Evolutionary conservation across 2,797 vertebrate genomes (phyloP), one percentile per base, ranked within the genome.

Genomic region (Dryobates pubescens): DNA sequence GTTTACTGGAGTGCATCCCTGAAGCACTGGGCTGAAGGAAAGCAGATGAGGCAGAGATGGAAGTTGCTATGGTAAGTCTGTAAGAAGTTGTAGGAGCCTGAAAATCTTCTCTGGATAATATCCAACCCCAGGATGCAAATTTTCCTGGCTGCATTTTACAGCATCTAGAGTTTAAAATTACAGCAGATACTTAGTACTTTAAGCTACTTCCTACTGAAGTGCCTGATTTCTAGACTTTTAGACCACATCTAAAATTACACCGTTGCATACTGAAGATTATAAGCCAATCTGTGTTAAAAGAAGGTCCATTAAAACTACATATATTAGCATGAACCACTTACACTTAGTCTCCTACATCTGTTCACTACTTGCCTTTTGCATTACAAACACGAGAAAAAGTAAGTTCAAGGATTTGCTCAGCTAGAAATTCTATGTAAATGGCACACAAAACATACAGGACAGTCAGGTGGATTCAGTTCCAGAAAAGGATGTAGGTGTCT

Each of bases 141-240:
- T 91, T 91, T 91, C 58, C 64, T 94, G 74, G 53, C 57, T 88
- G 49, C 47, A 70, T 54, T 84, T 86, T 90, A 59, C 53, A 86
- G 49, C 24, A 59, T 15, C 56, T 17, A 74, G 14, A 92, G 29
- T 75, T 59, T 88, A 93, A 94, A 92, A 94, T 89, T 88, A 65
- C 77, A 73, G 41, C 59, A 91, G 72, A 47, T 93, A 81, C 5
- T 13, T 79, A 81, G 47, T 67, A 47, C 53, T 83, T 74, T 77
- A 69, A 86, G 47, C 32, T 88, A 56, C 51, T 94, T 88, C 73
- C 41, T 81, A 56, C 76, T 72, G 3, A 3, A 67, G 43, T 51
- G 10, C 87, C 67, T 80, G 56, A 69, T 88, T 89, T 53, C 43
- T 90, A 76, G 49, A 62, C 45, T 94, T 91, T 34, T 72, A 68